Conservation (phyloP, 2,113 vertebrate species). For the Typhlomys cinereus region DNA sequence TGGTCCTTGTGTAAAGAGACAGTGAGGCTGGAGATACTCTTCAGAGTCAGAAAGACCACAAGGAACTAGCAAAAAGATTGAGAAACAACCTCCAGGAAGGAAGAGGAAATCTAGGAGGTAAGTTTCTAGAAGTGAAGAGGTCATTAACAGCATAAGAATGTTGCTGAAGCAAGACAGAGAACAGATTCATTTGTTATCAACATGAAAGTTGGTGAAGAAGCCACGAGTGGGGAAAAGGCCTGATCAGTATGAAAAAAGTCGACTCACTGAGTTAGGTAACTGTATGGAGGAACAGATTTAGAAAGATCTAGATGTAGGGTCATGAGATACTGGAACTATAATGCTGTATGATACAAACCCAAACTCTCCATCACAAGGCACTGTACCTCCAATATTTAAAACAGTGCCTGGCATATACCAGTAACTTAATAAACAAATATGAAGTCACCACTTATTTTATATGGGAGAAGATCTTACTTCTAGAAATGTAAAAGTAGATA, state of each 20-base stretch:
- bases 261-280: not conserved
- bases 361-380: not conserved
- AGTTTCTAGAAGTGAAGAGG: not conserved
- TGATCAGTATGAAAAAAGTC: not conserved
- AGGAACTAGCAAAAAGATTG: not conserved
- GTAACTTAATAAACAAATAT: not conserved
- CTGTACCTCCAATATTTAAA: not conserved
- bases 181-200: slow-evolving; percentile 43
- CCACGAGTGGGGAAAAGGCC: not conserved
- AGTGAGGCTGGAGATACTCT: not conserved
- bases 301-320: not conserved
- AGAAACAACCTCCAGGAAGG: slow-evolving; percentile 18
- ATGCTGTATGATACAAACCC: not conserved
- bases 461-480: slow-evolving; percentile 4
- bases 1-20: not conserved
- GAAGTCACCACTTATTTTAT: not conserved
- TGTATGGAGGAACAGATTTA: not conserved
- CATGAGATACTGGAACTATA: not conserved
- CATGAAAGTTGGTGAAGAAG: not conserved
- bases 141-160: slow-evolving; percentile 25
- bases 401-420: not conserved
- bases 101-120: slow-evolving; percentile 39
- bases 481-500: slow-evolving; percentile 9
- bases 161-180: slow-evolving; percentile 9
- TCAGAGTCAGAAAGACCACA: slow-evolving; percentile 17